Evolutionary conservation across 2,888 invertebrate species (phyloP).

Genomic region (Thumatha senex): DNA sequence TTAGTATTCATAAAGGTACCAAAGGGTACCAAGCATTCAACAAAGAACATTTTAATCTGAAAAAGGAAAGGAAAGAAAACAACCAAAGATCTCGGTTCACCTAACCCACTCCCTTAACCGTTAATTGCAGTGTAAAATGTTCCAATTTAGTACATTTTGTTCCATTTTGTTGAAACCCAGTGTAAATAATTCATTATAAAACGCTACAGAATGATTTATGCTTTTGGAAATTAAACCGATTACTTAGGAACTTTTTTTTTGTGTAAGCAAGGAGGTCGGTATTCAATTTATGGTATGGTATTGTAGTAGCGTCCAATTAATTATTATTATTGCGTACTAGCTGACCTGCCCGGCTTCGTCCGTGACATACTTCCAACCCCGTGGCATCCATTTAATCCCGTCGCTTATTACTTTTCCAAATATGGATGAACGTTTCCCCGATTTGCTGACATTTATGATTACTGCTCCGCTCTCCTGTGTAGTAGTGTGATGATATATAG

Average conservation of each 20-base stretch:
- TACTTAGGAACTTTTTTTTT: slow-evolving; percentile 32
- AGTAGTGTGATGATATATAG: too few species aligned
- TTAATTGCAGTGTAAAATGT: slow-evolving; percentile 38
- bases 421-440: too few species aligned
- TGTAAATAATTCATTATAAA: slow-evolving; percentile 40
- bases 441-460: too few species aligned
- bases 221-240: slow-evolving; percentile 37
- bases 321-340: too few species aligned
- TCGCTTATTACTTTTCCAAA: too few species aligned
- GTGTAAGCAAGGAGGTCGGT: slow-evolving; percentile 16
- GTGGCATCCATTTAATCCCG: too few species aligned
- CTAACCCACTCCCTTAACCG: slow-evolving; percentile 15
- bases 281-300: not conserved
- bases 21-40: not conserved
- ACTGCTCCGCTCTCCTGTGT: too few species aligned
- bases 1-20: not conserved
- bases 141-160: slow-evolving; percentile 35
- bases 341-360: too few species aligned
- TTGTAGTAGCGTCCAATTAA: not conserved
- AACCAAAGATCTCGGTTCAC: not conserved
- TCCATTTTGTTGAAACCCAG: slow-evolving; percentile 14
- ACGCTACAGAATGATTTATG: slow-evolving; percentile 39
- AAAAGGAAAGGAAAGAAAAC: slow-evolving; percentile 7
- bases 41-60: slow-evolving; percentile 5
- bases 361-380: too few species aligned